phyloP scores from a whole-genome alignment of 2,797 vertebrate species.

The Alfaro cultratus region DNA sequence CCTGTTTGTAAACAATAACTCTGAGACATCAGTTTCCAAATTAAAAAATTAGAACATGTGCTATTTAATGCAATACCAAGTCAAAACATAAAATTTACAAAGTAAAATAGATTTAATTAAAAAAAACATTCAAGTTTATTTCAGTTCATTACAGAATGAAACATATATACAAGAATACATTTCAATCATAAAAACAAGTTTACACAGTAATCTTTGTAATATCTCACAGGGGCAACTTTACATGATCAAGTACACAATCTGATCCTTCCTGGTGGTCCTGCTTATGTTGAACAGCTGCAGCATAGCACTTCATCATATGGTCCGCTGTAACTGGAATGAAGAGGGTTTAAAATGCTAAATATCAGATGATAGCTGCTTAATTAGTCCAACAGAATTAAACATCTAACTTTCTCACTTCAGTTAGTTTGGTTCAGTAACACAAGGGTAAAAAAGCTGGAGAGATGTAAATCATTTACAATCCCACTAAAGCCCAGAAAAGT shows the following conservation, averaged over 20 bases:
- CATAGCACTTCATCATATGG: slow-evolving; percentile 81
- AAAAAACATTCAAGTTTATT: slow-evolving; percentile 76
- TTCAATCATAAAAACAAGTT: slow-evolving; percentile 22
- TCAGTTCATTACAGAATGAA: slow-evolving; percentile 45
- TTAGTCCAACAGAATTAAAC: neutral
- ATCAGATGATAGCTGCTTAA: neutral
- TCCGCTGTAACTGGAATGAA: slow-evolving; percentile 78
- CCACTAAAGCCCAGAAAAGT: neutral
- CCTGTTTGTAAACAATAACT: neutral
- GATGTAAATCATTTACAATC: neutral
- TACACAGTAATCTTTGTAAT: slow-evolving; percentile 65
- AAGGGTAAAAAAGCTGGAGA: too few relatives aligned
- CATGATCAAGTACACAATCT: slow-evolving; percentile 28
- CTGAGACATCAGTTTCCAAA: neutral
- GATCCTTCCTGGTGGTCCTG: neutral
- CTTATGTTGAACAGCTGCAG: slow-evolving; percentile 77
- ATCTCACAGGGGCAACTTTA: slow-evolving; percentile 32
- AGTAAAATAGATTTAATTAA: slow-evolving; percentile 16
- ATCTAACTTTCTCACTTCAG: neutral
- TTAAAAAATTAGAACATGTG: neutral
- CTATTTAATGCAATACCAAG: neutral
- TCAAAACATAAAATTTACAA: neutral
- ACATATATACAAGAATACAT: slow-evolving; percentile 68
- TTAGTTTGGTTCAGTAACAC: neutral
- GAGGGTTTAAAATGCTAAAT: neutral